Evolutionary conservation across 1,140 invertebrate genomes (phyloP).

Genomic region (Pseudomyrmex sp.): DNA sequence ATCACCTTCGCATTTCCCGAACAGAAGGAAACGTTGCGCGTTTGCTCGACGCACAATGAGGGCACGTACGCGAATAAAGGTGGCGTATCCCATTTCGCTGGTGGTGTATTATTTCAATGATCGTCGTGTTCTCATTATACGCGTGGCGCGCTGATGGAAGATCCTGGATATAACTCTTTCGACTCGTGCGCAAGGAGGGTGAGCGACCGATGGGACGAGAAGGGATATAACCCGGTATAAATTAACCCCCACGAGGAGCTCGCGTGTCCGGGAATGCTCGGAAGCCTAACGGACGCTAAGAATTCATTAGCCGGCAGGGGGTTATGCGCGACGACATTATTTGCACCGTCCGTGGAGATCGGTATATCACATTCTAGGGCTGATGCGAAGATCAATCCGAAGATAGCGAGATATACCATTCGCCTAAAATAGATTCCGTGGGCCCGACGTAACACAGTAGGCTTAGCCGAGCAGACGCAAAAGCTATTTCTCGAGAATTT

Average conservation of each 20-base stretch:
- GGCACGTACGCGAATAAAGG: conserved; percentile 62
- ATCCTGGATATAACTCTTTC: conserved; percentile 60
- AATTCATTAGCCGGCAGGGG: conserved; percentile 62
- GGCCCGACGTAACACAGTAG: too few relatives aligned
- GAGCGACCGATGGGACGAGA: conserved; percentile 50
- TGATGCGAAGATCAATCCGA: conserved; percentile 33
- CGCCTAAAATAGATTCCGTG: conserved; percentile 9
- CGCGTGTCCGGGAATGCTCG: conserved; percentile 57
- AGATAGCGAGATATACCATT: conserved; percentile 22
- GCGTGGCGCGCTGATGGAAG: conserved; percentile 51
- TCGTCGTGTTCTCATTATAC: conserved; percentile 73
- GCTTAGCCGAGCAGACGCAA: not conserved
- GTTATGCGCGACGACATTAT: conserved; percentile 48
- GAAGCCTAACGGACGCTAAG: conserved; percentile 50
- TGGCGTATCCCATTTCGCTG: conserved; percentile 70
- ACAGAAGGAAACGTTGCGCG: conserved; percentile 1
- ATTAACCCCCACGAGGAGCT: conserved; percentile 76
- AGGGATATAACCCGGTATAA: conserved; percentile 74
- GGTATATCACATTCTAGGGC: conserved; percentile 41
- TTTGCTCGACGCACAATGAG: conserved; percentile 7
- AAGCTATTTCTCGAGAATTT: conserved; percentile 7
- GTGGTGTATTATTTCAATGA: conserved; percentile 74
- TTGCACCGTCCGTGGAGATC: conserved; percentile 31
- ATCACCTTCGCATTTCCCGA: conserved; percentile 9
- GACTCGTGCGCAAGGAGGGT: not conserved